Evolutionary conservation across 1,140 invertebrate genomes (phyloP).

Genomic region (Anoplolepis gracilipes): DNA sequence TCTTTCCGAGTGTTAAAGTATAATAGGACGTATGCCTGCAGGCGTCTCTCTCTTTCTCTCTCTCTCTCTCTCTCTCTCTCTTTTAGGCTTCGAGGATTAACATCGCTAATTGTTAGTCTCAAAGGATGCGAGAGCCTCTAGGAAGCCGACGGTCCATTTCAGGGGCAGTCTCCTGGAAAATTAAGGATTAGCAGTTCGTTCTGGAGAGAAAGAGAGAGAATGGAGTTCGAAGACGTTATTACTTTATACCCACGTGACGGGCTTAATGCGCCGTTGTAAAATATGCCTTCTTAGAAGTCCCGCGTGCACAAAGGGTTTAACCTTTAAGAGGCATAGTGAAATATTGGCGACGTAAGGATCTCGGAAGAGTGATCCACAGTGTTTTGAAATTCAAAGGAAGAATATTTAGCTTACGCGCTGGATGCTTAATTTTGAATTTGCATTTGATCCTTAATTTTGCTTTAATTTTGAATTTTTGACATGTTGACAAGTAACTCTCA

Average conservation of each 20-base stretch:
- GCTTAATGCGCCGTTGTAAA: conserved; percentile 40
- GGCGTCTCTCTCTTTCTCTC: conserved; percentile 59
- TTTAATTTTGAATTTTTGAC: background rate
- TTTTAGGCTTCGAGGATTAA: conserved; percentile 76
- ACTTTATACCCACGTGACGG: conserved; percentile 47
- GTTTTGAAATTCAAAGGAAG: conserved; percentile 56
- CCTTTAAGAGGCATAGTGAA: conserved; percentile 55
- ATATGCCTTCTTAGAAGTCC: conserved; percentile 57
- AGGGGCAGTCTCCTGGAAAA: conserved; percentile 75
- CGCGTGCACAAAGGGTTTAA: conserved; percentile 55
- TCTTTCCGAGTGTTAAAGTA: conserved; percentile 73
- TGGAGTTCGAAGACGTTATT: conserved; percentile 65
- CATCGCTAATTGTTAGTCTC: conserved; percentile 82
- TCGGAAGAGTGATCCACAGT: conserved; percentile 47
- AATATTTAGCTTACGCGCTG: conserved; percentile 27
- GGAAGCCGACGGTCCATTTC: conserved; percentile 45
- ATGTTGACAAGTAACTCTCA: background rate
- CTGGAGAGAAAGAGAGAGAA: conserved; percentile 10
- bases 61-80: conserved; percentile 65
- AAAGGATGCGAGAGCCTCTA: conserved; percentile 68
- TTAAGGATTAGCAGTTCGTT: conserved; percentile 76
- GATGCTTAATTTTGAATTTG: background rate
- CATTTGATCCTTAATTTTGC: no score
- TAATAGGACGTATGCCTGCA: conserved; percentile 72
- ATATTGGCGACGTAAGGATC: conserved; percentile 54